Base-by-base conservation (phyloP, 2,888 invertebrate species). In the Stenodema calcarata region DNA sequence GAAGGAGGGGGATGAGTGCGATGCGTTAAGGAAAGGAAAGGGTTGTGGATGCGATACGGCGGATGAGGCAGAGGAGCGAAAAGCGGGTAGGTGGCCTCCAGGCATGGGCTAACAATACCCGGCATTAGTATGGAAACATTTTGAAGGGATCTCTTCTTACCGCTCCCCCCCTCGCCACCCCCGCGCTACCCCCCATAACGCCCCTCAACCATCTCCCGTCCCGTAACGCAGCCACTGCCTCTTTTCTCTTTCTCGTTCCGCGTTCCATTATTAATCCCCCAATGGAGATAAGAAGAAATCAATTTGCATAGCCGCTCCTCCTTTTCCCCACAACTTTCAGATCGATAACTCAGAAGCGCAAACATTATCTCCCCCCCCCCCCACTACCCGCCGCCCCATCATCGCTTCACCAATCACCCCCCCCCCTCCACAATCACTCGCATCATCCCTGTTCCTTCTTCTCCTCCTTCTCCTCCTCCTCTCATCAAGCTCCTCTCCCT, bases 231-330 rank as follows among this genome's bases (percentile, higher is more conserved):
- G 41, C 35, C 54, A 62, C 62, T 81, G 28, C 27, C 23, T 16
- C 84, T 73, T 44, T 73, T 84, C 78, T 76, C 44, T 62, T 41
- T 83, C 87, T 82, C 76, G 18, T 62, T 79, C 41, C 82, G n/a
- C n/a, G 75, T 87, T 80, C 54, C 87, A 82, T 81, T 87, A 86
- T 86, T 86, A 86, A 86, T 86, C 86, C 86, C 86, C 86, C 86
- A 86, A 86, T 86, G 86, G 73, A 86, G 86, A 86, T 86, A 86
- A 86, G 86, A 86, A 86, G 86, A 86, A 86, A 86, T 86, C 86
- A 86, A 86, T 86, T 86, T 86, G 86, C 86, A 86, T 86, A 86
- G 86, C 86, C 73, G 28, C 86, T 79, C 78, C 79, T 75, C 86
- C 79, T 84, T 84, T 70, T 75, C 84, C 70, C 75, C 44, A 84